Evolutionary conservation across 2,797 vertebrate genomes (phyloP), one percentile per base, ranked within the genome.

Genomic region (Thaleichthys pacificus): DNA sequence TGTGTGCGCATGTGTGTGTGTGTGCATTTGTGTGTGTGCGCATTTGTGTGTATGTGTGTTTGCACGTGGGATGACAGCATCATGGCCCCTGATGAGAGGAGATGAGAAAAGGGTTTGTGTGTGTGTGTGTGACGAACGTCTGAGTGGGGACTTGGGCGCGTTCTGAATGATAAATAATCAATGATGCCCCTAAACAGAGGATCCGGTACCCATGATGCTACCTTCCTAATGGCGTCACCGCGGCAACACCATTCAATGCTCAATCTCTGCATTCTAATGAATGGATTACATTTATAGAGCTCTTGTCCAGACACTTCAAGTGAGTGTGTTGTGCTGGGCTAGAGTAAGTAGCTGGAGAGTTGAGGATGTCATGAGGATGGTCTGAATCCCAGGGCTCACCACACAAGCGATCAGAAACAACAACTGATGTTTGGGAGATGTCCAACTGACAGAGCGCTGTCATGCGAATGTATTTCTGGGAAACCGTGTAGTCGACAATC

Each of bases 31-130:
- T 49, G 64, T 73, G 69, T 70, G 64, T 32, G 62, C 26, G 66
- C 61, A 30, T 66, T 65, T 21, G 49, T 64, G 62, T 69, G 62
- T 66, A 66, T 42, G 65, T n/a, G 68, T 57, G 28, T 3, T 61
- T 42, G 61, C 35, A 35, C 61, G 30, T 81, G 77, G 68, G 73
- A 76, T 51, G 66, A 61, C 54, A 56, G 66, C 8, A n/a, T 62
- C 61, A 60, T 62, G 73, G 74, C 73, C 69, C 66, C 74, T 78
- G 79, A 78, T 73, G 73, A 69, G 77, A 78, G 61, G 42, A 24
- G 73, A 75, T 72, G 51, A 61, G 28, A 30, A 60, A 51, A 68
- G 63, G 66, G 70, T 49, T 67, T 35, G 32, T 35, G 32, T 35
- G 32, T 35, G 32, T 35, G 32, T 35, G 32, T 7, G 6, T 35